A percentile compares a stretch with the other conserved stretches of the same genome.
Conservation (phyloP, 2,113 vertebrate species). For the Syrrhaptes paradoxus region DNA sequence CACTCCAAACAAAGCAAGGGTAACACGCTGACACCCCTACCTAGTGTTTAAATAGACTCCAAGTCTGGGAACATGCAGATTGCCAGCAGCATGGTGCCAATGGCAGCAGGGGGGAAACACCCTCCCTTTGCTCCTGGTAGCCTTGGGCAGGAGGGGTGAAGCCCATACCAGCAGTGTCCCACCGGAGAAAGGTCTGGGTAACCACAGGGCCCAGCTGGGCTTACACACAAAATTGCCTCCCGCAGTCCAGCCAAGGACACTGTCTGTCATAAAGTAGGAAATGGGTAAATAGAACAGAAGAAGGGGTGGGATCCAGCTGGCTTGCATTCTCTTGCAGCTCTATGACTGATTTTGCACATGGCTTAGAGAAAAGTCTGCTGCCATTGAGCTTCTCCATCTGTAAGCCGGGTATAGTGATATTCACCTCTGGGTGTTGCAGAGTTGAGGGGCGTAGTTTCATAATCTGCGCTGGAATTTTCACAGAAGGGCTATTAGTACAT, state of each 20-base stretch:
- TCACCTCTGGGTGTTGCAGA: not conserved
- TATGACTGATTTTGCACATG: rapidly evolving
- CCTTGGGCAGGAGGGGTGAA: rapidly evolving
- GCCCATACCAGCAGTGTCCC: not conserved
- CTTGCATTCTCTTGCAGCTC: rapidly evolving
- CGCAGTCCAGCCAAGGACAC: not conserved
- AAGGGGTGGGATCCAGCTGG: not conserved
- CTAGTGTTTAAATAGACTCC: not conserved
- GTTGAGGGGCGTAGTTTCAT: not conserved
- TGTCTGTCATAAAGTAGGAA: not conserved
- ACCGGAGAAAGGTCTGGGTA: not conserved
- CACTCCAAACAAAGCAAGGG: not conserved
- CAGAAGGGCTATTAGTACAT: not conserved
- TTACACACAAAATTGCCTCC: not conserved
- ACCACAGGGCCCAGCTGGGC: rapidly evolving
- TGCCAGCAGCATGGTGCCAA: not conserved
- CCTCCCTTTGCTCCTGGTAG: not conserved
- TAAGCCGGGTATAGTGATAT: rapidly evolving
- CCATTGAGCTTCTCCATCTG: not conserved
- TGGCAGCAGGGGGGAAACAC: not conserved
- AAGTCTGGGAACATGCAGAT: not conserved
- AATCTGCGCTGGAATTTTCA: not conserved
- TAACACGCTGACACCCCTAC: not conserved
- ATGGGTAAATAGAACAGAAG: not conserved
- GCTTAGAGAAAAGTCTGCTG: not conserved